A percentile compares a stretch with the other conserved stretches of the same genome.
These are phyloP conservation scores for Chromoteleia sp. DNA, from an alignment of 2,888 invertebrate genomes.

Conservation along the genomic window DNA sequence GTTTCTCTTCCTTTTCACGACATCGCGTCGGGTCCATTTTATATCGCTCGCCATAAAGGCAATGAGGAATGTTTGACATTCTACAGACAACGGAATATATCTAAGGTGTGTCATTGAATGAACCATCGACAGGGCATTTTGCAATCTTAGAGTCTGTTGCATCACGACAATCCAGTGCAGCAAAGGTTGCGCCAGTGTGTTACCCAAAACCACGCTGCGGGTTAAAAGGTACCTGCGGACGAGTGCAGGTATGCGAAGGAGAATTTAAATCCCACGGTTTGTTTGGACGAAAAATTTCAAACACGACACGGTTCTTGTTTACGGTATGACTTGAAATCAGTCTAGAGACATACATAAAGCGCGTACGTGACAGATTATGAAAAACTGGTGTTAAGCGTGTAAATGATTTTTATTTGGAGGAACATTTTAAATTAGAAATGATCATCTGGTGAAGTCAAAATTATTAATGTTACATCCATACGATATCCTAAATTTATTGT, in stretches of 20 bases:
- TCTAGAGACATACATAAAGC: too few relatives aligned
- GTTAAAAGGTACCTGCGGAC: slow-evolving; percentile 12
- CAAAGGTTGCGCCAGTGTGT: slow-evolving; percentile 32
- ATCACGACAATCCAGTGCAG: slow-evolving; percentile 33
- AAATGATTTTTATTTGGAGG: too few relatives aligned
- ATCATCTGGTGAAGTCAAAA: neutral
- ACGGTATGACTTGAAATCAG: neutral
- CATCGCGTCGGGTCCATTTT: slow-evolving; percentile 12
- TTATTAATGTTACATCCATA: slow-evolving; percentile 4
- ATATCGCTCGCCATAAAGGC: slow-evolving; percentile 16
- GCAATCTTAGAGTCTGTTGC: slow-evolving; percentile 42
- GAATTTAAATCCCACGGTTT: slow-evolving; percentile 1
- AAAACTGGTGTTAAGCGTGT: slow-evolving; percentile 3
- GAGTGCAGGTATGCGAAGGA: neutral
- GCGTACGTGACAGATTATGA: neutral
- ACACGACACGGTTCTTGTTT: too few relatives aligned
- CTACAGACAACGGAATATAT: slow-evolving; percentile 33
- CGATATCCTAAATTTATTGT: slow-evolving; percentile 32
- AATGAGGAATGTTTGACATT: slow-evolving; percentile 49
- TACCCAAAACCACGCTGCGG: slow-evolving; percentile 20
- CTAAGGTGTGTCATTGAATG: slow-evolving; percentile 56
- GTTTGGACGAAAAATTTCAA: too few relatives aligned
- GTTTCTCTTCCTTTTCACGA: neutral
- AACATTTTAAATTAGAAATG: neutral
- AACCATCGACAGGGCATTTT: slow-evolving; percentile 41